These are phyloP conservation scores for Iphiclides podalirius DNA, from an alignment of 2,888 invertebrate genomes.

Conservation along the genomic window DNA sequence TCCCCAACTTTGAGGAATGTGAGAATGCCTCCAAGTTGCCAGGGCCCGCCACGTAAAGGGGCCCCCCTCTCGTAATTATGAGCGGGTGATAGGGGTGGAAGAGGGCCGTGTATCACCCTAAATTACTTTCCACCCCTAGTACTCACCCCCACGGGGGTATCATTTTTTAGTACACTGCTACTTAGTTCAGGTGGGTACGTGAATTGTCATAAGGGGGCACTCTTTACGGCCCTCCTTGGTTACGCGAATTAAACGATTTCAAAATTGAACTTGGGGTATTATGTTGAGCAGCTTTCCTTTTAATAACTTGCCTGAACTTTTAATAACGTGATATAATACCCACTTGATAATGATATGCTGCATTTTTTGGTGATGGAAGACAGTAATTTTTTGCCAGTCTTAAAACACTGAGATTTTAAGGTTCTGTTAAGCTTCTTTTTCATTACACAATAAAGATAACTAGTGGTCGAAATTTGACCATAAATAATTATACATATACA, in stretches of 20 bases:
- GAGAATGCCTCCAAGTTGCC: constrained; percentile 17
- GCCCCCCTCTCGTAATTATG: constrained; percentile 43
- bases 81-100: constrained; percentile 31
- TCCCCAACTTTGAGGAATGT: no score
- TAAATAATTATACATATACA: no score
- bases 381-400: no score
- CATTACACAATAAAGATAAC: no score
- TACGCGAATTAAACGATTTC: constrained; percentile 10
- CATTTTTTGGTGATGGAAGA: no score
- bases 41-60: constrained; percentile 10
- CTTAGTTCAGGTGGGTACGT: constrained; percentile 23
- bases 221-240: constrained; percentile 3
- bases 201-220: constrained; percentile 15
- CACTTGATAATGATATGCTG: no score
- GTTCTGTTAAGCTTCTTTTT: no score
- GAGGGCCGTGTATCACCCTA: constrained; percentile 59
- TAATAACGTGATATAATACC: no score
- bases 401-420: no score
- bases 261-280: not conserved
- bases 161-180: constrained; percentile 43
- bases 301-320: no score
- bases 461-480: no score
- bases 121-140: constrained; percentile 59
- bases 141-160: constrained; percentile 37
- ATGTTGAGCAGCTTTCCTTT: no score